Evolutionary conservation across 2,888 invertebrate species (phyloP), one percentile per base, ranked within the genome.

Genomic region (Nomada fabriciana): DNA sequence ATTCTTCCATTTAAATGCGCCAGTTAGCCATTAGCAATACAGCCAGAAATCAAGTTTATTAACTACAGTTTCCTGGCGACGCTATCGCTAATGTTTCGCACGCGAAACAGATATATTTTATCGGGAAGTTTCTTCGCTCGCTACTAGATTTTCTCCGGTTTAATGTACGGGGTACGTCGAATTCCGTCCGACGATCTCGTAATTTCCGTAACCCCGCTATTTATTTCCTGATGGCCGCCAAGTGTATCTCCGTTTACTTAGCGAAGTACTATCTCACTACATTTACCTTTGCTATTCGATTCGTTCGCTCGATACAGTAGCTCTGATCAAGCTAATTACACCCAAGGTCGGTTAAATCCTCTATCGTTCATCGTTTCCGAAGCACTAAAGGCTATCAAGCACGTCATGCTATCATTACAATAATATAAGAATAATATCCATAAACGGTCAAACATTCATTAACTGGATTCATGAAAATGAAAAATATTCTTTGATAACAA

Each of bases 161-260:
- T 53, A 72, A 67, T 77, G 50, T 72, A 77, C 72, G 65, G n/a
- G 25, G 65, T 67, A 67, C 60, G 72, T 60, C 60, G 72, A 72
- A 53, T 72, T 60, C 36, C 76, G 3, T 15, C 42, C 55, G 29
- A 42, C 43, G 60, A 60, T 53, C 67, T 65, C 71, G 72, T 65
- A 65, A 72, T 77, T 77, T 77, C 72, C 65, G 50, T 72, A 59
- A 77, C 43, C 25, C 65, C 29, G 43, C 65, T 57, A 77, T 71
- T 72, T 59, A 77, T 77, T 65, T 57, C 60, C 64, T 42, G 72
- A 65, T 65, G 59, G 42, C 57, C 47, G 47, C 15, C 42, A 64
- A 57, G 52, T 68, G 61, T 60, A 70, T 71, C 71, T 36, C 61
- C 61, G 71, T 52, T 71, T 52, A 23, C 60, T 52, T 55, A 53